Evolutionary conservation across 2,888 invertebrate species (phyloP), one percentile per base, ranked within the genome.

Genomic region (Icerya purchasi): DNA sequence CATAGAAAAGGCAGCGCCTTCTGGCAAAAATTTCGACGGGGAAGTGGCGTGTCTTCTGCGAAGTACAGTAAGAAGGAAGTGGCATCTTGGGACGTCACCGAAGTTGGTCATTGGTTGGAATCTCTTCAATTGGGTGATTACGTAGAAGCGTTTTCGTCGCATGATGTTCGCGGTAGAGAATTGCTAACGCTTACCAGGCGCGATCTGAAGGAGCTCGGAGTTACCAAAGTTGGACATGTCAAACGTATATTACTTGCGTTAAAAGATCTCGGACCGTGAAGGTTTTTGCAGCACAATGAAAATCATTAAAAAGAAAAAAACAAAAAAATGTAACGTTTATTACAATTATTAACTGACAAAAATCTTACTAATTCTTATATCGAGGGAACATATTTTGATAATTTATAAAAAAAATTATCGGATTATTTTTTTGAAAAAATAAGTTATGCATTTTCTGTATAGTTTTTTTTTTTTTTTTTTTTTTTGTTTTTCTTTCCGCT

Each of bases 141-240:
- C 72, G 79, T 82, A 2, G 90, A 90, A n/a, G 84, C 84, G 61
- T 96, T 96, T 70, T 78, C 84, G 21, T 82, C 82, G 60, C 89
- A 96, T 70, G 94, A 96, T 73, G 86, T 96, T 67, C 81, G 90
- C 36, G 96, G 94, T 1, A 77, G 85, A 49, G 94, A 94, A 70
- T 76, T 96, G 25, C 76, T 93, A 2, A 82, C 86, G 0, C 74
- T 97, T 61, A 91, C 91, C 2, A 76, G 93, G 57, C 76, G 91
- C 19, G 89, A 90, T 71, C 76, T 89, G 2, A 82, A 91, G 70
- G 96, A 96, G 65, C 77, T 96, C 54, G 94, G 94, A 8, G 84
- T 96, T 58, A 84, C 84, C 10, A 96, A 96, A 75, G 89, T 96
- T 57, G 96, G 96, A 0, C 96, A 96, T 71, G 84, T 94, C 25